A percentile compares a stretch with the other conserved stretches of the same genome.
These are phyloP conservation scores for Acrobasis consociella DNA, from an alignment of 2,888 invertebrate species.

Conservation along the genomic window DNA sequence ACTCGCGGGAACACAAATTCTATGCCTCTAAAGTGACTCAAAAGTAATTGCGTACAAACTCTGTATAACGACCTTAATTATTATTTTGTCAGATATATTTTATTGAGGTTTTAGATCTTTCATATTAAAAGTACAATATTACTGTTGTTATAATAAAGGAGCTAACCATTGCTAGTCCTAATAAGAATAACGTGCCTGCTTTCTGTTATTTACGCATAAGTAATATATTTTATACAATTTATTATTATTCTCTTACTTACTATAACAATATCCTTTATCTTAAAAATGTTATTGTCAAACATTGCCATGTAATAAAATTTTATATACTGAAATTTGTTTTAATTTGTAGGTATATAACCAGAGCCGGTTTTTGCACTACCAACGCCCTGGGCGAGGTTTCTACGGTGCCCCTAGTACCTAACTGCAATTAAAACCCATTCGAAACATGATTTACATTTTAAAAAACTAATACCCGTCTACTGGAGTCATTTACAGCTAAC, in stretches of 20 bases:
- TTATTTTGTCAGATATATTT: conserved; percentile 9
- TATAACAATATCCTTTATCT: conserved; percentile 13
- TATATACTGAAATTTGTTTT: conserved; percentile 45
- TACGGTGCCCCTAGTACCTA: too few relatives aligned
- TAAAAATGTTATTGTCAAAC: conserved; percentile 50
- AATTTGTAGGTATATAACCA: not conserved
- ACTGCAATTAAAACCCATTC: too few relatives aligned
- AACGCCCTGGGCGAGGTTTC: too few relatives aligned
- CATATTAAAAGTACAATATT: not conserved
- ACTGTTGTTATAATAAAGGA: conserved; percentile 38
- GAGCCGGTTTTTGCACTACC: too few relatives aligned
- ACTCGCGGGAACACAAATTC: conserved; percentile 93
- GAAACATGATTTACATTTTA: too few relatives aligned
- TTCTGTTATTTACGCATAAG: conserved; percentile 42
- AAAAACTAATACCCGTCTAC: too few relatives aligned
- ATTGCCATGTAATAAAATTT: conserved; percentile 74
- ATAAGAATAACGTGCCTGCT: conserved; percentile 60
- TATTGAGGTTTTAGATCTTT: conserved; percentile 1
- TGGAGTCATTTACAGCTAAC: too few relatives aligned
- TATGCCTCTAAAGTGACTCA: conserved; percentile 86
- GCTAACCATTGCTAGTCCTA: conserved; percentile 67
- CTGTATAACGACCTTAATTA: not conserved
- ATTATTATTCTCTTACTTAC: conserved; percentile 32
- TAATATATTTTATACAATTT: conserved; percentile 33
- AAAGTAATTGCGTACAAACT: conserved; percentile 36